Evolutionary conservation across 2,113 vertebrate genomes (phyloP), one percentile per base, ranked within the genome.

Genomic region (Pteruthius melanotis): DNA sequence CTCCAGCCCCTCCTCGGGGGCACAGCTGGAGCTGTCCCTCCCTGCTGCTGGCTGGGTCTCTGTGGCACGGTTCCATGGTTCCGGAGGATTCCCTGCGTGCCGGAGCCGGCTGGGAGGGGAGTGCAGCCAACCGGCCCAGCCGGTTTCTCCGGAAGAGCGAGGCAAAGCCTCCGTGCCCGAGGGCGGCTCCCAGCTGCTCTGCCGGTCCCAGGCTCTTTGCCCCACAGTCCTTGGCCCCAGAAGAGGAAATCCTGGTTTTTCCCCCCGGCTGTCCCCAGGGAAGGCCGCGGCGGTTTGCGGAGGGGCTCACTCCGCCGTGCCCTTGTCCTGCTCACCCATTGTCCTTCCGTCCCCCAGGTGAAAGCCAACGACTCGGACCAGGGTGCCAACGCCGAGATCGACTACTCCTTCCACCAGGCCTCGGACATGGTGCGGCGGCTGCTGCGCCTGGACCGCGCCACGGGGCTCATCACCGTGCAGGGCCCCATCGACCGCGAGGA

Each of bases 291-390:
- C 0, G 0, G 30, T 68, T 89, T 61, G 56, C 0, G 0, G 59
- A 61, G 72, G 37, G 74, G 33, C 31, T 75, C 1, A 0, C 1
- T 6, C 9, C 0, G 0, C 35, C 3, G 4, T 63, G 37, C 26
- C 35, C 8, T 74, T 8, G 20, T 21, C 28, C 42, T 61, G 64
- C 83, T 90, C 31, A 96, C 27, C 1, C 0, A 52, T 74, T 83
- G 60, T 61, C 64, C 88, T 24, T 94, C 69, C 72, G 63, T 42
- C 75, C 85, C 47, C 1, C 66, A 99, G 99, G 99, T 99, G 75
- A 98, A 99, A 95, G 99, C 99, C 93, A 99, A 99, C 0, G 99
- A 99, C 37, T 99, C 99, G 0, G 99, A 99, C 95, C 98, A 99
- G 61, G 99, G 99, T 0, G 97, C 98, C 95, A 99, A 99, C 0